Conservation (phyloP, 2,113 vertebrate species). For the Eurystomus gularis region DNA sequence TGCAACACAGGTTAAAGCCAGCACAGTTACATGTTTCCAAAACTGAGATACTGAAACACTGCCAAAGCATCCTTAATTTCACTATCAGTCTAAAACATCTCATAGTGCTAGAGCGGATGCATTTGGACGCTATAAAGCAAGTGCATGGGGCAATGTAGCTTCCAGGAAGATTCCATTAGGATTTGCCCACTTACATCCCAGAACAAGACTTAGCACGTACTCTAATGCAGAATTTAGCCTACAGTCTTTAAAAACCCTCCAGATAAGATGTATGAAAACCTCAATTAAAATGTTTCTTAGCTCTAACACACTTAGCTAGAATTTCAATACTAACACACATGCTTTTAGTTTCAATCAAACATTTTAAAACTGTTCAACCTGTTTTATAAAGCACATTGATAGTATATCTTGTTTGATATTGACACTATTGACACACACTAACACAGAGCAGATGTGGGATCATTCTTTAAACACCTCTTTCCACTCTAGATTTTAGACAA, state of each 20-base stretch:
- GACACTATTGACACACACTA: background rate
- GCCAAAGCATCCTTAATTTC: background rate
- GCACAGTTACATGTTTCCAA: background rate
- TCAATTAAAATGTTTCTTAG: constrained; percentile 9
- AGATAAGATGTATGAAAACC: background rate
- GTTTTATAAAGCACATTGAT: background rate
- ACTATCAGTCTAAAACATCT: background rate
- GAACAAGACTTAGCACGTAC: background rate
- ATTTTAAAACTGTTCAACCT: background rate
- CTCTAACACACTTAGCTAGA: background rate
- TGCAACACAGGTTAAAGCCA: background rate
- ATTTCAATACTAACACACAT: background rate
- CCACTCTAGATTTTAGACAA: background rate
- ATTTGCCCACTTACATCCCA: background rate
- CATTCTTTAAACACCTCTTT: background rate
- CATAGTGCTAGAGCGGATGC: background rate
- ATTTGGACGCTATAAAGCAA: background rate
- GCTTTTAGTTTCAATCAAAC: background rate
- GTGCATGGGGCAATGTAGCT: background rate
- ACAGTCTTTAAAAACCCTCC: background rate
- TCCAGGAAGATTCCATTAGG: background rate
- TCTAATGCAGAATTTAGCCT: background rate
- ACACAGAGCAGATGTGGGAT: fast-evolving
- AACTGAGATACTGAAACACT: background rate
- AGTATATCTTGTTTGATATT: background rate